phyloP scores from a whole-genome alignment of 2,888 invertebrate genomes.

The Sisyra terminalis region DNA sequence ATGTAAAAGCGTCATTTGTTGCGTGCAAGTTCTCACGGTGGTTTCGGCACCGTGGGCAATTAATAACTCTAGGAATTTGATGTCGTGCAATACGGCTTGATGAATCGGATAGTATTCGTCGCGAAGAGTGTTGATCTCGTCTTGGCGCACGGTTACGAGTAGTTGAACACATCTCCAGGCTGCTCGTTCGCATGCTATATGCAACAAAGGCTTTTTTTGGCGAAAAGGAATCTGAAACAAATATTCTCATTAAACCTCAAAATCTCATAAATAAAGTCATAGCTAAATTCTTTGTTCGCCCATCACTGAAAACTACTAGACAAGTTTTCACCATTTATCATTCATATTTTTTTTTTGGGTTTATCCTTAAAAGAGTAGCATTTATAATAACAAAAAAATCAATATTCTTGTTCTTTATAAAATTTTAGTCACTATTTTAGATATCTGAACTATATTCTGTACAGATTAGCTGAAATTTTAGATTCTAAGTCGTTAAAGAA shows the following conservation, averaged over 20 bases:
- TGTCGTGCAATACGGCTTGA: slow-evolving; percentile 55
- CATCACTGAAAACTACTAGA: not conserved
- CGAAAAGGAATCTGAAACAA: slow-evolving; percentile 30
- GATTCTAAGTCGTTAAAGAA: too few relatives aligned
- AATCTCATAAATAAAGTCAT: not conserved
- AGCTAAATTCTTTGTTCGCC: not conserved
- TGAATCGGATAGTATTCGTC: slow-evolving; percentile 68
- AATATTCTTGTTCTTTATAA: too few relatives aligned
- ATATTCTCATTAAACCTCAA: not conserved
- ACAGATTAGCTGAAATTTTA: too few relatives aligned
- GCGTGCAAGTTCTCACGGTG: slow-evolving; percentile 48
- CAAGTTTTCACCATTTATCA: not conserved
- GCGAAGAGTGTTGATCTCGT: slow-evolving; percentile 52
- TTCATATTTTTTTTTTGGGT: too few relatives aligned
- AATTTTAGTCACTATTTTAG: too few relatives aligned
- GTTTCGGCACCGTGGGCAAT: slow-evolving; percentile 53
- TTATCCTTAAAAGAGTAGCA: too few relatives aligned
- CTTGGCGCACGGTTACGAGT: slow-evolving; percentile 42
- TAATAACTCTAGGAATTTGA: slow-evolving; percentile 46
- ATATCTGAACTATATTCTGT: too few relatives aligned
- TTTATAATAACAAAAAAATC: too few relatives aligned
- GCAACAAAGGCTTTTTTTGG: slow-evolving; percentile 41
- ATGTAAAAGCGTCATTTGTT: slow-evolving; percentile 53
- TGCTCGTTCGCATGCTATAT: slow-evolving; percentile 51
- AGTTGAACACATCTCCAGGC: slow-evolving; percentile 57